A percentile compares a stretch with the other conserved stretches of the same genome.
Evolutionary conservation across 2,113 vertebrate genomes (phyloP).

Genomic region (Ia io): DNA sequence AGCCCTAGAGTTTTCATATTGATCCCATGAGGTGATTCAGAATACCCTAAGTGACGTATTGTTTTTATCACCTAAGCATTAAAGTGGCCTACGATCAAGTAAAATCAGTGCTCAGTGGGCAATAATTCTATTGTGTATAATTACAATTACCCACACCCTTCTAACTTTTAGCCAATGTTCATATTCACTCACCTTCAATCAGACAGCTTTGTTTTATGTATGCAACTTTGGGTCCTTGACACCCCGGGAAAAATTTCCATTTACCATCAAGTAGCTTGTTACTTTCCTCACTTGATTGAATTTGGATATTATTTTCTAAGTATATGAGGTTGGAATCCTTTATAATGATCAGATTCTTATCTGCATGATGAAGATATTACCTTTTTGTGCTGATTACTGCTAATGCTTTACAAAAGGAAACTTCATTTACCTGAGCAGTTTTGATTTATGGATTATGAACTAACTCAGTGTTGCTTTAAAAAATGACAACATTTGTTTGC

Average conservation of each 20-base stretch:
- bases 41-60: constrained; percentile 85
- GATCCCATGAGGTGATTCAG: constrained; percentile 77
- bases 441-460: constrained; percentile 26
- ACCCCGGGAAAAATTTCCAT: constrained; percentile 25
- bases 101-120: constrained; percentile 77
- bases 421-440: background rate
- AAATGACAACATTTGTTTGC: constrained; percentile 43
- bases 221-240: constrained; percentile 11
- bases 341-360: constrained; percentile 65
- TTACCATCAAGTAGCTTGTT: constrained; percentile 27
- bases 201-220: constrained; percentile 54
- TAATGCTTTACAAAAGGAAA: constrained; percentile 50
- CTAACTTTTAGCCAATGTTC: constrained; percentile 63
- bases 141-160: constrained; percentile 67
- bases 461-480: constrained; percentile 32
- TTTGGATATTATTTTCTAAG: constrained; percentile 64
- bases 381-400: constrained; percentile 72
- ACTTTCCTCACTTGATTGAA: constrained; percentile 36
- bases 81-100: constrained; percentile 71
- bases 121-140: constrained; percentile 84
- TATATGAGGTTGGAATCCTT: constrained; percentile 60
- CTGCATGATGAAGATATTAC: constrained; percentile 66
- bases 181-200: constrained; percentile 63
- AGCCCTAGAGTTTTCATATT: constrained; percentile 70
- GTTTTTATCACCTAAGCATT: constrained; percentile 80